Percentiles rank a stretch among this genome's conserved stretches.
These are phyloP conservation scores for Brachypodius melanocephalos DNA, from an alignment of 2,113 vertebrate genomes.

Conservation along the genomic window DNA sequence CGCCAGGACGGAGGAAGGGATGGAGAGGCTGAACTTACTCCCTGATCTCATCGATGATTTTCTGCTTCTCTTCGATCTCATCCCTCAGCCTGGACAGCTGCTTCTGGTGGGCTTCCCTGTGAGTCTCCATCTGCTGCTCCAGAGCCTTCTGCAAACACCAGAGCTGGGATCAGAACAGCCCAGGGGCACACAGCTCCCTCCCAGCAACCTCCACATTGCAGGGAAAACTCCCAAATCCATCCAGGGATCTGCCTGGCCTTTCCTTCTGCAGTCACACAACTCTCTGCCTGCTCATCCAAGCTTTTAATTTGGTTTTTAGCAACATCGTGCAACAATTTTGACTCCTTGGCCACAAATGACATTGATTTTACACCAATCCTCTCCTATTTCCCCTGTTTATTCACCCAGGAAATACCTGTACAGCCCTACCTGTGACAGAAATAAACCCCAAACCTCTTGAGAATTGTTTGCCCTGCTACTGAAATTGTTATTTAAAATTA, in stretches of 20 bases:
- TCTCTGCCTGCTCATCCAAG: neutral
- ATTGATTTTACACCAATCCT: neutral
- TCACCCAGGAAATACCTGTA: neutral
- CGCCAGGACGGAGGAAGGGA: neutral
- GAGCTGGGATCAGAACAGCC: rapidly evolving
- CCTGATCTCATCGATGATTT: conserved; percentile 87
- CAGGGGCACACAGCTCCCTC: neutral
- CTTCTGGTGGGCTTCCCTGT: conserved; percentile 89
- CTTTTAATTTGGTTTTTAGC: neutral
- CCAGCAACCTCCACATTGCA: rapidly evolving
- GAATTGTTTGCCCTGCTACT: neutral
- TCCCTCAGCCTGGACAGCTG: conserved; percentile 88
- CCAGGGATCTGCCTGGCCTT: neutral
- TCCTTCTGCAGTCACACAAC: neutral
- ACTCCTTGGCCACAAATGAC: neutral
- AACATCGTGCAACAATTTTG: neutral
- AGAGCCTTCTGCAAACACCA: conserved; percentile 76
- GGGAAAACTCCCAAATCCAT: neutral
- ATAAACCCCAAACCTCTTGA: neutral
- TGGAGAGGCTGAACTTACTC: conserved; percentile 75
- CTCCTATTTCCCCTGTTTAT: neutral
- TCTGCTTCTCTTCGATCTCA: conserved; percentile 91
- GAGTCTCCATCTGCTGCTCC: conserved; percentile 90
- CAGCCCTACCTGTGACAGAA: neutral
- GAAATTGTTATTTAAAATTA: neutral